Conservation (phyloP, 2,797 vertebrate species). For the Pseudomugil tenellus region DNA sequence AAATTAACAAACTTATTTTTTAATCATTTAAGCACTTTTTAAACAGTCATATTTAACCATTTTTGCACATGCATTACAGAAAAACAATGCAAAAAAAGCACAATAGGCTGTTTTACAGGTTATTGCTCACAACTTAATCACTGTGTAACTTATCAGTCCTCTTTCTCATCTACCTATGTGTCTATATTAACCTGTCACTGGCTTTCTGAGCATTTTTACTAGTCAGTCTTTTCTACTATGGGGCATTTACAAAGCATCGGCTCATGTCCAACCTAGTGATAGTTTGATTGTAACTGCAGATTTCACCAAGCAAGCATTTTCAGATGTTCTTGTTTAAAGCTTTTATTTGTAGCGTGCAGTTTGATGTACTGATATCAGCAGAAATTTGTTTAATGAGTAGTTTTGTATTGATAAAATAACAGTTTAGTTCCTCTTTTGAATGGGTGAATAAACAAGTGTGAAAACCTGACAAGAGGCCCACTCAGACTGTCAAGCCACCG, state of each 20-base stretch:
- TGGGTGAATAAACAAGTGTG: constrained; percentile 64
- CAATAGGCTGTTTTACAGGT: no score
- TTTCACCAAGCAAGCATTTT: constrained; percentile 47
- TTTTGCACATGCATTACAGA: no score
- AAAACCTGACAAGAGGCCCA: constrained; percentile 74
- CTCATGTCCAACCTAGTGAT: constrained; percentile 72
- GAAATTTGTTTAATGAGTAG: constrained; percentile 18
- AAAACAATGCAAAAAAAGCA: no score
- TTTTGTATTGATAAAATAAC: constrained; percentile 43
- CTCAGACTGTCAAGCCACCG: constrained; percentile 74
- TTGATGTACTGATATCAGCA: constrained; percentile 6
- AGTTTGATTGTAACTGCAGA: constrained; percentile 66
- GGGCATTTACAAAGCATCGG: constrained; percentile 63
- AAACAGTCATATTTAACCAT: no score
- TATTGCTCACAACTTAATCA: no score
- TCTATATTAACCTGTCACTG: no score
- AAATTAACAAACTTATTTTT: no score
- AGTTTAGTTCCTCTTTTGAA: constrained; percentile 40
- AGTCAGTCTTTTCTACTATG: constrained; percentile 49
- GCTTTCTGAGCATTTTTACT: no score
- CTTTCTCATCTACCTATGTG: no score
- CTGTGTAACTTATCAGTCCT: no score
- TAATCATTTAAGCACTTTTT: no score
- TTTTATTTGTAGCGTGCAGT: constrained; percentile 31
- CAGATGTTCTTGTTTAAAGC: constrained; percentile 4